A percentile compares a stretch with the other conserved stretches of the same genome.
Evolutionary conservation across 2,888 invertebrate genomes (phyloP).

Genomic region (Rosalia funebris): DNA sequence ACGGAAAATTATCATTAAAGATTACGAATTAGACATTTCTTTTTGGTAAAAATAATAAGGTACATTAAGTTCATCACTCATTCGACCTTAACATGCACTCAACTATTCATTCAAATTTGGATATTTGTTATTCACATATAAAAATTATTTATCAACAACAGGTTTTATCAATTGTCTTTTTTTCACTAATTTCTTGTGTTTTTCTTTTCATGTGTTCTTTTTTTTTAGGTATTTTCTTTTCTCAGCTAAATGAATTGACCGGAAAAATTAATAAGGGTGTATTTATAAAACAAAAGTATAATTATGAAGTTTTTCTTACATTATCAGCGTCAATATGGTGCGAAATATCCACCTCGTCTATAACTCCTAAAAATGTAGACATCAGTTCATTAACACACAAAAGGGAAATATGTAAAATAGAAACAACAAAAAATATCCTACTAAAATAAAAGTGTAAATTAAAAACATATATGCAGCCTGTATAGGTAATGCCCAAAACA

Average conservation of each 20-base stretch:
- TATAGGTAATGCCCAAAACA: neutral
- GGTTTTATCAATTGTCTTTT: slow-evolving; percentile 8
- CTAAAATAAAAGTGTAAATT: slow-evolving; percentile 48
- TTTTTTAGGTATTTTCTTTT: slow-evolving; percentile 19
- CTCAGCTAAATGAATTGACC: slow-evolving; percentile 5
- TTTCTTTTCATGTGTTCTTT: slow-evolving; percentile 17
- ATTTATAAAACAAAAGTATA: slow-evolving; percentile 57
- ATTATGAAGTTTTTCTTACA: slow-evolving; percentile 49
- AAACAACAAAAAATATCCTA: slow-evolving; percentile 57
- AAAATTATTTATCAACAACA: slow-evolving; percentile 7
- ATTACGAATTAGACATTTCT: slow-evolving; percentile 3
- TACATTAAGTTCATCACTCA: too few species aligned
- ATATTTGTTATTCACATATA: slow-evolving; percentile 1
- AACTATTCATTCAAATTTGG: neutral
- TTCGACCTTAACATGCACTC: slow-evolving; percentile 3
- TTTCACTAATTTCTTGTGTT: slow-evolving; percentile 15
- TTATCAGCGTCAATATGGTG: slow-evolving; percentile 71
- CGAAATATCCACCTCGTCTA: slow-evolving; percentile 76
- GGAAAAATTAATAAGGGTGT: slow-evolving; percentile 36
- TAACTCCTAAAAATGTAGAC: slow-evolving; percentile 72
- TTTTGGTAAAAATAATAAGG: neutral
- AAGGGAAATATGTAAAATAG: slow-evolving; percentile 46
- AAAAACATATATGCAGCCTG: neutral
- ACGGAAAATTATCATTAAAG: slow-evolving; percentile 11
- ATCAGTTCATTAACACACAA: slow-evolving; percentile 56